Evolutionary conservation across 2,113 vertebrate species (phyloP).

Genomic region (Alaudala cheleensis): DNA sequence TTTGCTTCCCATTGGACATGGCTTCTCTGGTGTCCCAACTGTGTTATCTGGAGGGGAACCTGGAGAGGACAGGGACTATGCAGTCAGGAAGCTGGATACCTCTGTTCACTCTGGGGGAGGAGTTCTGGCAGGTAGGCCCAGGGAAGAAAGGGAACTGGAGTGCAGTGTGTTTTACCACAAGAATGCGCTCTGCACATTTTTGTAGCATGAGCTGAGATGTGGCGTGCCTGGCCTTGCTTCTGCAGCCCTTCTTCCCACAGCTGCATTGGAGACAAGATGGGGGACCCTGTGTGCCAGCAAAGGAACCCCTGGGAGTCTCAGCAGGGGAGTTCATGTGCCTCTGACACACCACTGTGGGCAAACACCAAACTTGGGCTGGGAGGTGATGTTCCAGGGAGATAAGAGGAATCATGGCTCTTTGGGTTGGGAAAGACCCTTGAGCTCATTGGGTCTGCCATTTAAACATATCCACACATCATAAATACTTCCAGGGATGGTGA

Average conservation of each 20-base stretch:
- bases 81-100: background rate
- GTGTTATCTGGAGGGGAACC: background rate
- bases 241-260: background rate
- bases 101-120: background rate
- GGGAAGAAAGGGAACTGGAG: background rate
- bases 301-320: background rate
- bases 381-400: background rate
- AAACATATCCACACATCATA: background rate
- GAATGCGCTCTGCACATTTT: background rate
- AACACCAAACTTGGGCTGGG: background rate
- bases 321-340: background rate
- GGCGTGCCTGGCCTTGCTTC: constrained; percentile 2
- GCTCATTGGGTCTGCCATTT: background rate
- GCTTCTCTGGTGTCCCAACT: background rate
- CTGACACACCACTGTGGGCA: accelerated
- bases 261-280: background rate
- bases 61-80: background rate
- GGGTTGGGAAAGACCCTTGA: background rate
- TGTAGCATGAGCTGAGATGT: background rate
- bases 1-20: background rate
- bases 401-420: background rate
- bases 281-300: background rate
- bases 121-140: background rate
- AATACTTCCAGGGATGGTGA: background rate
- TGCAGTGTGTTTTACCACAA: background rate